Evolutionary conservation across 2,888 invertebrate species (phyloP), one percentile per base, ranked within the genome.

Genomic region (Fragum fragum): DNA sequence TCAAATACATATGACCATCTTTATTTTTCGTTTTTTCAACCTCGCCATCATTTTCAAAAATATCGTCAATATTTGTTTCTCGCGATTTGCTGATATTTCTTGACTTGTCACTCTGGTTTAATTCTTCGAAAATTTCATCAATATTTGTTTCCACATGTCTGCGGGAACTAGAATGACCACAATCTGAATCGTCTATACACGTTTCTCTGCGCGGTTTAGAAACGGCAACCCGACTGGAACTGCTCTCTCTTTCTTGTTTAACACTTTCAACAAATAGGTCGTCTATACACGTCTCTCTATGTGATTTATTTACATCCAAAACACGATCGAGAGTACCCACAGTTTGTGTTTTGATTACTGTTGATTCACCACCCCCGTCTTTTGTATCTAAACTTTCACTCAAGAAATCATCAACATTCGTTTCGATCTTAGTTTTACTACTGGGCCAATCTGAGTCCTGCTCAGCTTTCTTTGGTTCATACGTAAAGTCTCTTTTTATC

Each of bases 101-200:
- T 70, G 36, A n/a, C 32, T 32, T 9, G 7, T 39, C 42, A 18
- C 18, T 42, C 7, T 32, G 29, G 2, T 9, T 23, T 36, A 18
- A 9, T 66, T 63, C 29, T 66, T 79, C 71, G 70, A 53, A 74
- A 23, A 69, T 36, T 32, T 76, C 79, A 66, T 80, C 83, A 28
- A 79, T 69, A 32, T 79, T 75, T 16, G 79, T 83, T 66, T 83
- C 83, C 61, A 73, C 39, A 1, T n/a, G 6, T 42, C 36, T 16
- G 36, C 66, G 6, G 0, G 11, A 18, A 3, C n/a, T 3, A 47
- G 47, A 47, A 9, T 47, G 14, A 14, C 14, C 47, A 5, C 14
- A 9, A 9, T 47, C n/a, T 18, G 18, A 42, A 69, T 76, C 70
- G 42, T 77, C 81, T 32, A 77, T 77, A 7, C 61, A 61, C 11